phyloP scores from a whole-genome alignment of 92 coral and sea anemone genomes.

The Epizoanthus stellaris region DNA sequence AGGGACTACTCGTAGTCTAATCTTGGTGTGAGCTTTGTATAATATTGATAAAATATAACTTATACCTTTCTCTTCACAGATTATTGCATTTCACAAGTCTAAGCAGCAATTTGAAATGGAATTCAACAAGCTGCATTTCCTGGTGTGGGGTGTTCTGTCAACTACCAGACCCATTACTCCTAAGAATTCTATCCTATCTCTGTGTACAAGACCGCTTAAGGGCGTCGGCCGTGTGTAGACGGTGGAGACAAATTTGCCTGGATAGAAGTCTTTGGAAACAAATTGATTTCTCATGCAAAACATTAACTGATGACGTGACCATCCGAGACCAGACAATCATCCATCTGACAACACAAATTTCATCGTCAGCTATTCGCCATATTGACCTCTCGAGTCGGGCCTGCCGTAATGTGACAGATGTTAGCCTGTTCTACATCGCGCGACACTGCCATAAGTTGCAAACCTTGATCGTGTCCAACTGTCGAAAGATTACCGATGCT shows the following conservation, averaged over 20 bases:
- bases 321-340: slow-evolving; percentile 61
- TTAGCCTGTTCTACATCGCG: slow-evolving; percentile 70
- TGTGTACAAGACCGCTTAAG: slow-evolving; percentile 65
- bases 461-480: slow-evolving; percentile 56
- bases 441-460: slow-evolving; percentile 72
- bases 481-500: slow-evolving; percentile 70
- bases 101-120: slow-evolving; percentile 3
- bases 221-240: slow-evolving; percentile 69
- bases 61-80: neutral
- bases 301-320: slow-evolving; percentile 9
- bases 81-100: neutral
- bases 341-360: slow-evolving; percentile 54
- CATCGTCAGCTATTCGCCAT: slow-evolving; percentile 57
- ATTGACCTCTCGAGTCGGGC: slow-evolving; percentile 75
- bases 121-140: neutral
- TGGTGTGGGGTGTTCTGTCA: neutral
- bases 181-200: slow-evolving; percentile 58
- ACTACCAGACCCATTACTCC: slow-evolving; percentile 67
- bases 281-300: slow-evolving; percentile 62
- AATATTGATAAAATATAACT: too few species aligned
- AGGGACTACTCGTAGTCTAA: too few species aligned
- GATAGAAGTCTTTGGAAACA: slow-evolving; percentile 74
- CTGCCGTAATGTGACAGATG: slow-evolving; percentile 67
- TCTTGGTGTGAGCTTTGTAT: too few species aligned
- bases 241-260: slow-evolving; percentile 76